Conservation (phyloP, 2,113 vertebrate species). For the Emydura subglobosa region DNA sequence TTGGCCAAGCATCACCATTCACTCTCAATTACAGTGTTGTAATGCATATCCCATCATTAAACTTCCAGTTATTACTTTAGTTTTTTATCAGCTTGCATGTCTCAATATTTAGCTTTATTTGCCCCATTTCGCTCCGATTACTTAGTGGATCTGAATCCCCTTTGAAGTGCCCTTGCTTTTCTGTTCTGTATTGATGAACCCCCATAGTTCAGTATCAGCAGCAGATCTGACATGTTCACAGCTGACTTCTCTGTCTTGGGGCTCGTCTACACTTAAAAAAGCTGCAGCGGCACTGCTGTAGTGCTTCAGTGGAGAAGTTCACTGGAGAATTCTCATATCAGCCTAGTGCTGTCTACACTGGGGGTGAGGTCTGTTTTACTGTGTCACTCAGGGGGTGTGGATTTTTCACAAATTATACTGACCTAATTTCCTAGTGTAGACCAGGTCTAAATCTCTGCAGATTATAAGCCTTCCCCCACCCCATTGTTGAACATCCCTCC, state of each 20-base stretch:
- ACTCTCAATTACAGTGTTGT: background rate
- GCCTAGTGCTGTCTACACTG: background rate
- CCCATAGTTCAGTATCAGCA: background rate
- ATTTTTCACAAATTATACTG: background rate
- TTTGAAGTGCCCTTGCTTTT: constrained; percentile 44
- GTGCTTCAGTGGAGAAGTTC: background rate
- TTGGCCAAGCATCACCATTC: accelerated
- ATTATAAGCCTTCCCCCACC: background rate
- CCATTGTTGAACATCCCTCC: background rate
- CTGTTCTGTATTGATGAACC: background rate
- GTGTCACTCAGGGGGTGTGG: background rate
- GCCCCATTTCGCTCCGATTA: background rate
- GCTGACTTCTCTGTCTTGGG: constrained; percentile 17
- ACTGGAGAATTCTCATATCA: background rate
- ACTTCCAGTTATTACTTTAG: background rate
- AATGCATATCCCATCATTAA: background rate
- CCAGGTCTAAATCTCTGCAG: background rate
- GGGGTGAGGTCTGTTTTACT: background rate
- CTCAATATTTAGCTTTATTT: background rate
- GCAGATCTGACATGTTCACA: constrained; percentile 20
- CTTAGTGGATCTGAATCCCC: accelerated
- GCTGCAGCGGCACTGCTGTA: background rate
- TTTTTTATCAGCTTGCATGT: background rate
- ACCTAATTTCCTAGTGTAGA: background rate
- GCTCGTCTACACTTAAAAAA: background rate